A percentile compares a stretch with the other conserved stretches of the same genome.
Conservation (phyloP, 2,113 vertebrate genomes). For the Toxotes chatareus region DNA sequence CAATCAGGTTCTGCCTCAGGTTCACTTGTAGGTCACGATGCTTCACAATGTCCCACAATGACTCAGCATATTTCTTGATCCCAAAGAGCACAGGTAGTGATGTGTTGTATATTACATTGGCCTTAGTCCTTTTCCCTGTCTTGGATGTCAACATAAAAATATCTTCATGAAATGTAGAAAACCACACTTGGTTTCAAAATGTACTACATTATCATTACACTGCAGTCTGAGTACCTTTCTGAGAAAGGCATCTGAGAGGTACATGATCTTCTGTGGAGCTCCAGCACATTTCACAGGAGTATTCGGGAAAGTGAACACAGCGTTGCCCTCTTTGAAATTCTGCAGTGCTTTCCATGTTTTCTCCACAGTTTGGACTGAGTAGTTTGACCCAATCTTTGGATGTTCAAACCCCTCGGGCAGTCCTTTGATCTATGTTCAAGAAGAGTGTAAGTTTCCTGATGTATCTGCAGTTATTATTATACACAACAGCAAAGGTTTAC, state of each 20-base stretch:
- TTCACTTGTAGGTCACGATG: constrained; percentile 89
- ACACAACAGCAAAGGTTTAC: neutral
- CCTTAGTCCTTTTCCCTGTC: constrained; percentile 91
- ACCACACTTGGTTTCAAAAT: neutral
- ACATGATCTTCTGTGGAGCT: constrained; percentile 99
- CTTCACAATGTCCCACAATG: constrained; percentile 89
- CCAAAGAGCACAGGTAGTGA: constrained; percentile 92
- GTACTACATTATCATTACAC: neutral
- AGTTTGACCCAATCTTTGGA: constrained; percentile 96
- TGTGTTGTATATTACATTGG: constrained; percentile 94
- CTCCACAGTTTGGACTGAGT: constrained; percentile 91
- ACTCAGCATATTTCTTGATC: constrained; percentile 94
- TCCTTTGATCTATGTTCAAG: constrained; percentile 90
- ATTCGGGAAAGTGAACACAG: constrained; percentile 94
- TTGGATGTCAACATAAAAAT: constrained; percentile 42
- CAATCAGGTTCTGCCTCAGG: constrained; percentile 89
- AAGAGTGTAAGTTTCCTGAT: neutral
- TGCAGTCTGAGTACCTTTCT: constrained; percentile 86
- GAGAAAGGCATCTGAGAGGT: constrained; percentile 91
- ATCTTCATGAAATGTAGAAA: neutral
- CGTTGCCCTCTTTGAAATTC: constrained; percentile 94
- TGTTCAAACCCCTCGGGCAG: constrained; percentile 93
- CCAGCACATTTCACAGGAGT: constrained; percentile 96
- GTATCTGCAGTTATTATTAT: neutral
- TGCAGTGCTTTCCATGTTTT: constrained; percentile 96